A percentile compares a stretch with the other conserved stretches of the same genome.
Evolutionary conservation across 2,113 vertebrate species (phyloP).

Genomic region (Larimichthys crocea): DNA sequence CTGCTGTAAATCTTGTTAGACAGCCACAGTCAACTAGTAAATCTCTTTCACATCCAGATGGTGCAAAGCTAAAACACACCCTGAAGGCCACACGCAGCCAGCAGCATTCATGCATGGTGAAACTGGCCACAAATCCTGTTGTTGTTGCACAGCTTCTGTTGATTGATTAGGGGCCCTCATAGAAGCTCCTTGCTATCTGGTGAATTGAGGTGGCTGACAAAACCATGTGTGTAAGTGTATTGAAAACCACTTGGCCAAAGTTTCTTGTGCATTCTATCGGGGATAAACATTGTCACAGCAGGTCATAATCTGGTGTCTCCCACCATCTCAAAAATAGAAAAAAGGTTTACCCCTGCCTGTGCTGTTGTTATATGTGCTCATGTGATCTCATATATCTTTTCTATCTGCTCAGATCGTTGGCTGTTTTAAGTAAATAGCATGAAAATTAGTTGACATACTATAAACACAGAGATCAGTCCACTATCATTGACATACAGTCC

Average conservation of each 20-base stretch:
- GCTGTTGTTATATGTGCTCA: neutral
- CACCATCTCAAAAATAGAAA: too few species aligned
- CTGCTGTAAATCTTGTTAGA: too few species aligned
- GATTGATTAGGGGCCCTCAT: neutral
- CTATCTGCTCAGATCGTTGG: neutral
- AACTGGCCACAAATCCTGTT: too few species aligned
- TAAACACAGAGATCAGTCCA: constrained; percentile 1
- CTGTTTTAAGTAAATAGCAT: neutral
- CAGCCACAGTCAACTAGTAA: neutral
- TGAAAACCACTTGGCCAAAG: neutral
- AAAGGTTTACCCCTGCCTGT: too few species aligned
- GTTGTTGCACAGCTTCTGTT: too few species aligned
- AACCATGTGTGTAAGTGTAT: constrained; percentile 12
- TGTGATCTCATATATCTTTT: neutral
- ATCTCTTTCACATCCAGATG: neutral
- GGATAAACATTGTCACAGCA: too few species aligned
- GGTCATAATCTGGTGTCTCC: too few species aligned
- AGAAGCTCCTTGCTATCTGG: constrained; percentile 1
- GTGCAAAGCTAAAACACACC: neutral
- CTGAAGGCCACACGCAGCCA: neutral
- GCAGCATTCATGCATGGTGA: neutral
- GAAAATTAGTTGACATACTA: neutral
- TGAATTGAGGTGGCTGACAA: constrained; percentile 3
- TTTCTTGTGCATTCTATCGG: too few species aligned
- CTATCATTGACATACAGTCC: neutral